These are phyloP conservation scores for Gonatopus flavifemur DNA, from an alignment of 1,140 invertebrate species.

Conservation along the genomic window DNA sequence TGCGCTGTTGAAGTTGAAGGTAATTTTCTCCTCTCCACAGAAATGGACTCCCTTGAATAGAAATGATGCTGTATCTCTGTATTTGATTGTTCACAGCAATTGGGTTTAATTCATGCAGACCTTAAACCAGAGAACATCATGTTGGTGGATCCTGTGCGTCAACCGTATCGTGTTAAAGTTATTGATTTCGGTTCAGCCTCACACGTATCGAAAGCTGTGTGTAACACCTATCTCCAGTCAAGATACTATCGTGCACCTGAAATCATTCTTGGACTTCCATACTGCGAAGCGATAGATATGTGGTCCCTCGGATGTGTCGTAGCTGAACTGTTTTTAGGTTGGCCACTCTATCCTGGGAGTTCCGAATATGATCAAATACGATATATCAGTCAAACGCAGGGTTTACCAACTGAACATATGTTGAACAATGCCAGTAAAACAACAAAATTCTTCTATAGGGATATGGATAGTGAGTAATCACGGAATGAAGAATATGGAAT, in stretches of 20 bases:
- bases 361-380: conserved; percentile 99
- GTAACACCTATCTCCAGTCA: conserved; percentile 98
- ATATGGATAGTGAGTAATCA: conserved; percentile 78
- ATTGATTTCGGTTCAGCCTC: conserved; percentile 99
- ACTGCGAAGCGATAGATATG: conserved; percentile 99
- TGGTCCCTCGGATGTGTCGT: conserved; percentile 99
- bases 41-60: background rate
- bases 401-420: conserved; percentile 97
- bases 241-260: conserved; percentile 99
- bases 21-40: conserved; percentile 13
- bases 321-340: conserved; percentile 97
- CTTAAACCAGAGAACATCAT: conserved; percentile 99
- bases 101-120: conserved; percentile 98
- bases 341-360: conserved; percentile 98
- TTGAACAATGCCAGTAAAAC: conserved; percentile 98
- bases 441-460: conserved; percentile 97
- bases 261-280: conserved; percentile 96
- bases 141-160: conserved; percentile 95
- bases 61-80: background rate
- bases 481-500: background rate
- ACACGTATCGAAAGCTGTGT: conserved; percentile 98
- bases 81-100: conserved; percentile 69
- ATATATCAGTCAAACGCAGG: conserved; percentile 86
- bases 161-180: conserved; percentile 96
- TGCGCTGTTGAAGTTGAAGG: conserved; percentile 96